Conservation (phyloP, 1,140 invertebrate species). For the Belonocnema kinseyi region DNA sequence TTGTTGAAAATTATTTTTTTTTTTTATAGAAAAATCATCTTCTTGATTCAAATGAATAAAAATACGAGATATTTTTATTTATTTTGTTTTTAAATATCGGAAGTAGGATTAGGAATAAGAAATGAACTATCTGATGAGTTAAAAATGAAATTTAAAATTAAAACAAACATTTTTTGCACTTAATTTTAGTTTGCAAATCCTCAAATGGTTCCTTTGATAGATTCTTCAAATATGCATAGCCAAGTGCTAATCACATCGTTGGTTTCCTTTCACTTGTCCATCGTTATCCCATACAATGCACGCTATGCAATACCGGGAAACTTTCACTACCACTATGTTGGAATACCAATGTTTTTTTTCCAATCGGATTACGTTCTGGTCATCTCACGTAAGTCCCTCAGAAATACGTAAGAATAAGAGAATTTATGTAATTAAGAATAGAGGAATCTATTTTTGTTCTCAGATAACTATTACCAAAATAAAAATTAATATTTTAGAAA, state of each 20-base stretch:
- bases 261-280: slow-evolving; percentile 29
- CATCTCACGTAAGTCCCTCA: not conserved
- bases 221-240: slow-evolving; percentile 1
- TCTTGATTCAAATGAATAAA: too few species aligned
- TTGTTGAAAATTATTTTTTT: too few species aligned
- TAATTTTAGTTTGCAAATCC: not conserved
- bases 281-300: slow-evolving; percentile 24
- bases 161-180: not conserved
- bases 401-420: not conserved
- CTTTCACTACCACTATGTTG: slow-evolving; percentile 29
- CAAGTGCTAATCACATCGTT: slow-evolving; percentile 13
- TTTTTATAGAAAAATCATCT: too few species aligned
- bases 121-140: too few species aligned
- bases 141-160: not conserved
- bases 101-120: too few species aligned
- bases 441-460: not conserved
- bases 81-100: too few species aligned
- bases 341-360: slow-evolving; percentile 28
- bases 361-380: slow-evolving; percentile 16
- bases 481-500: too few species aligned
- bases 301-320: slow-evolving; percentile 19
- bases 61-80: too few species aligned
- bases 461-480: too few species aligned
- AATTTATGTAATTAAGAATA: not conserved
- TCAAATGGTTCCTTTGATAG: not conserved